These are phyloP conservation scores for Uria lomvia DNA, from an alignment of 2,113 vertebrate genomes.

Conservation along the genomic window DNA sequence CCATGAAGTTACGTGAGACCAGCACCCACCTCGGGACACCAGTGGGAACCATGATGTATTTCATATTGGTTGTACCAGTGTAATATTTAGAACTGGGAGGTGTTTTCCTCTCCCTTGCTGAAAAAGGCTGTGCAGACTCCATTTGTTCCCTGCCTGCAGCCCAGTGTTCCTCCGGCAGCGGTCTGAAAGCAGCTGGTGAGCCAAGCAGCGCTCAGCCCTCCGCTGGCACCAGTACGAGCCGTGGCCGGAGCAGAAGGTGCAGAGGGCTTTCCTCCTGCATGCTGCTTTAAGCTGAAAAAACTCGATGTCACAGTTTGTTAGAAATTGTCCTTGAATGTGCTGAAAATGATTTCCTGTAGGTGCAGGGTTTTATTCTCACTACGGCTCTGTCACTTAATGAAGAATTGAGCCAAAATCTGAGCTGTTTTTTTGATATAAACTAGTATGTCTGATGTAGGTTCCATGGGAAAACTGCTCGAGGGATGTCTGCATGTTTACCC, in stretches of 20 bases:
- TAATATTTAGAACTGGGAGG: neutral
- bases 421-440: neutral
- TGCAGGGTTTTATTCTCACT: neutral
- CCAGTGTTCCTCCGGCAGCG: accelerated
- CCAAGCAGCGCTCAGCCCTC: accelerated
- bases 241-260: neutral
- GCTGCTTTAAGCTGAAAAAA: neutral
- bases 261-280: neutral
- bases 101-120: neutral
- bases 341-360: neutral
- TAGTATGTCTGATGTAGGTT: accelerated
- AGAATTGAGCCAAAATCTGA: neutral
- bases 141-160: neutral
- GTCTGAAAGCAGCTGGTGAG: no score
- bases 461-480: accelerated
- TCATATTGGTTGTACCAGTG: neutral
- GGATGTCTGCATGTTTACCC: neutral
- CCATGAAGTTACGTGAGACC: accelerated
- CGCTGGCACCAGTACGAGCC: accelerated
- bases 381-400: neutral
- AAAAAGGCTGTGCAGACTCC: accelerated
- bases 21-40: neutral
- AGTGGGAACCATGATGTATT: accelerated
- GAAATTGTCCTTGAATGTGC: neutral
- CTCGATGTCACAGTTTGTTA: neutral